phyloP scores from a whole-genome alignment of 2,888 invertebrate species.

The Phasia obesa region DNA sequence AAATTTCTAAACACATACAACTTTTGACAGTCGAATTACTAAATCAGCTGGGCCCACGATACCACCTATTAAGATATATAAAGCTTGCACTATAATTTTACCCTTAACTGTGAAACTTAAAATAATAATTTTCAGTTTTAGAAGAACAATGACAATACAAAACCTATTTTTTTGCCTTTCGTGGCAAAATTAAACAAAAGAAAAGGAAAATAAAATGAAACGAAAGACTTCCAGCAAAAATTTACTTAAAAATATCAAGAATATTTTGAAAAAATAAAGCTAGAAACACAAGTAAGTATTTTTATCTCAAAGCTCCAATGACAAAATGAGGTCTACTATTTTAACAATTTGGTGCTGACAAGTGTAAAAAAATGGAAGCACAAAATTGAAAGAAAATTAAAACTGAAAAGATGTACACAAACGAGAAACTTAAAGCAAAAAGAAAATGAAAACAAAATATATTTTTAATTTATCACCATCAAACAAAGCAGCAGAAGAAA shows the following conservation, averaged over 20 bases:
- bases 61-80: too few relatives aligned
- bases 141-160: constrained; percentile 18
- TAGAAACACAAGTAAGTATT: constrained; percentile 32
- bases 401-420: constrained; percentile 68
- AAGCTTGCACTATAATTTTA: neutral
- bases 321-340: constrained; percentile 49
- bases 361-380: constrained; percentile 39
- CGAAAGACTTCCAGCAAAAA: constrained; percentile 33
- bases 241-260: constrained; percentile 44
- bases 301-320: constrained; percentile 52
- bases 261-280: constrained; percentile 40
- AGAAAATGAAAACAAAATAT: constrained; percentile 61
- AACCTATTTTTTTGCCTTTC: constrained; percentile 3
- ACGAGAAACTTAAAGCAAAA: constrained; percentile 10
- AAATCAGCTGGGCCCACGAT: too few relatives aligned
- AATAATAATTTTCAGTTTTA: neutral
- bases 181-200: constrained; percentile 61
- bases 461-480: constrained; percentile 69
- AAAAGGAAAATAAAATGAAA: constrained; percentile 4
- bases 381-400: constrained; percentile 67
- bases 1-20: too few relatives aligned
- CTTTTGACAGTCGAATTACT: too few relatives aligned
- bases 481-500: constrained; percentile 44
- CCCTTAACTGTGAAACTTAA: neutral
- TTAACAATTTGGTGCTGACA: constrained; percentile 64